Evolutionary conservation across 2,797 vertebrate species (phyloP).

Genomic region (Hoplostethus mediterraneus): DNA sequence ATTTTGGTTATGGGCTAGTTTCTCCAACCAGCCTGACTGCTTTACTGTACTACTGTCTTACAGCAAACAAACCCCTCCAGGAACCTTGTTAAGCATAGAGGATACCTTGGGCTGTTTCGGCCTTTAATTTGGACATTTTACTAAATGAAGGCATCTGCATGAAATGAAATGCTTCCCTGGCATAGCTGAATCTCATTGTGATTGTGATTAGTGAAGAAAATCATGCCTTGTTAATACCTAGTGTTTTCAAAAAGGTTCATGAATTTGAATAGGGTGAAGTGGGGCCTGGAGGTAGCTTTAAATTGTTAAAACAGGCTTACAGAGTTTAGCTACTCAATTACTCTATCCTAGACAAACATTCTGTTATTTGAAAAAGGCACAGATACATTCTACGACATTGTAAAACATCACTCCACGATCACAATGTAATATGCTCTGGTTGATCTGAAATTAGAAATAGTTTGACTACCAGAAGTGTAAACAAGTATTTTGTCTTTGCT

Average conservation of each 20-base stretch:
- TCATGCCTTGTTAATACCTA: background rate
- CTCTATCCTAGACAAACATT: conserved; percentile 31
- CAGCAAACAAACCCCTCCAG: too few relatives aligned
- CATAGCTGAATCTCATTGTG: background rate
- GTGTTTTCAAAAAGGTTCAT: background rate
- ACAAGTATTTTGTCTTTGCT: conserved; percentile 51
- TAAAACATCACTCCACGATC: conserved; percentile 44
- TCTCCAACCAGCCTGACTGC: too few relatives aligned
- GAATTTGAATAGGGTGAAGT: background rate
- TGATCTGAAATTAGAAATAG: conserved; percentile 17
- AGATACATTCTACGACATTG: conserved; percentile 46
- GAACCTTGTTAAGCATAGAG: too few relatives aligned
- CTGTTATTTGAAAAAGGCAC: conserved; percentile 50
- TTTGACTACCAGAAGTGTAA: conserved; percentile 57
- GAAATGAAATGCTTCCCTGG: background rate
- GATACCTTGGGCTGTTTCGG: background rate
- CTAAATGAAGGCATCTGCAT: background rate
- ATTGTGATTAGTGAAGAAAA: background rate
- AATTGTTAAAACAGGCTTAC: background rate
- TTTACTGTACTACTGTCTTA: too few relatives aligned
- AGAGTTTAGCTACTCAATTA: conserved; percentile 25
- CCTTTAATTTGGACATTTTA: background rate
- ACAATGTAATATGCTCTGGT: background rate
- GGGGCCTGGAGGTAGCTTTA: background rate
- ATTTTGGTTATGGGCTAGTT: too few relatives aligned